phyloP scores from a whole-genome alignment of 2,797 vertebrate species.

The Danio aesculapii region DNA sequence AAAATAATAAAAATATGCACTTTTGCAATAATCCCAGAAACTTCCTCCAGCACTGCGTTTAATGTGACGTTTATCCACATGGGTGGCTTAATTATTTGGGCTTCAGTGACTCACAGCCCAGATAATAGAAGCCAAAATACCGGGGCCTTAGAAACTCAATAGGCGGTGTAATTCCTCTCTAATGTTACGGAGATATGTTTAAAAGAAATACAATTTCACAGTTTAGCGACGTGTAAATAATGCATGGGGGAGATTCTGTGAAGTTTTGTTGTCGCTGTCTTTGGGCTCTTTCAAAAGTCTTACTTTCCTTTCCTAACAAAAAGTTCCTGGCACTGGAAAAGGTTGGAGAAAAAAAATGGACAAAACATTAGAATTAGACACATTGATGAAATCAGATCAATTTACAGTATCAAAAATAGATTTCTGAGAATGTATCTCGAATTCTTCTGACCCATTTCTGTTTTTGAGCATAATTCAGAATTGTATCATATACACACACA shows the following conservation, averaged over 20 bases:
- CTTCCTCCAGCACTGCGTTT: conserved; percentile 70
- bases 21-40: conserved; percentile 73
- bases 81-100: conserved; percentile 74
- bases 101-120: conserved; percentile 65
- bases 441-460: background rate
- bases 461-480: background rate
- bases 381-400: background rate
- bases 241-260: conserved; percentile 54
- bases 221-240: conserved; percentile 74
- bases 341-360: background rate
- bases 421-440: background rate
- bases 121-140: conserved; percentile 68
- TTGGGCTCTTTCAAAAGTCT: background rate
- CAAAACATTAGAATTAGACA: background rate
- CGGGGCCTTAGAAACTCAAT: conserved; percentile 45
- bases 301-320: background rate
- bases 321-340: background rate
- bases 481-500: too few species aligned
- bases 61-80: conserved; percentile 78
- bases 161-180: conserved; percentile 66
- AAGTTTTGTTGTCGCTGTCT: background rate
- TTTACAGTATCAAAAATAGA: background rate
- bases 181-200: conserved; percentile 68
- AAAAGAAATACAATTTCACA: conserved; percentile 73
- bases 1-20: conserved; percentile 33